Percentiles rank a stretch among this genome's conserved stretches.
phyloP scores from a whole-genome alignment of 2,888 invertebrate genomes.

The Eremobia ochroleuca region DNA sequence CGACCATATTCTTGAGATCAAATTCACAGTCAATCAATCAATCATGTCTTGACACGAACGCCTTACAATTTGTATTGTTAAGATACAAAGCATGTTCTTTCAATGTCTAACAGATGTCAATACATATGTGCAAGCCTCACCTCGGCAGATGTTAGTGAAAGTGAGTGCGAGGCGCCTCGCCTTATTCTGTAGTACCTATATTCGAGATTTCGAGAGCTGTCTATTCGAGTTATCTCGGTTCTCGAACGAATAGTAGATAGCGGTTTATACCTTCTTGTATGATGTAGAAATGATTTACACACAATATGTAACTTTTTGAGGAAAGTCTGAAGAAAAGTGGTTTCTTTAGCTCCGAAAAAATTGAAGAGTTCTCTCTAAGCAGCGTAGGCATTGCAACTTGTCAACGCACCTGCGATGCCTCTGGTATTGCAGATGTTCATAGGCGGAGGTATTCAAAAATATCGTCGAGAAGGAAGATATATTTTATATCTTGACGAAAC shows the following conservation, averaged over 20 bases:
- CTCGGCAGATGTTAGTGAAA: conserved; percentile 46
- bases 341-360: background rate
- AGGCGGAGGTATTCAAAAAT: too few species aligned
- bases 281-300: background rate
- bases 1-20: background rate
- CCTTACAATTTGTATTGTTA: conserved; percentile 23
- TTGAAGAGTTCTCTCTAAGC: background rate
- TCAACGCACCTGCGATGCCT: background rate
- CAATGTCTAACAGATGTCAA: conserved; percentile 18
- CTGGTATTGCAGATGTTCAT: too few species aligned
- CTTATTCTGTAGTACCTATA: too few species aligned
- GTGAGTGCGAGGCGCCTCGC: conserved; percentile 7
- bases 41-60: conserved; percentile 6
- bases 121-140: background rate
- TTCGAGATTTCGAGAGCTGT: conserved; percentile 14
- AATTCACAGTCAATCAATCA: conserved; percentile 17
- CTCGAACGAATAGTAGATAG: background rate
- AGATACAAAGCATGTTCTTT: conserved; percentile 9
- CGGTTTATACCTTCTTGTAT: background rate
- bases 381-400: background rate
- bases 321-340: background rate
- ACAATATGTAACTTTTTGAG: too few species aligned
- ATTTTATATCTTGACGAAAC: too few species aligned
- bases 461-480: too few species aligned
- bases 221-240: background rate